Base-by-base conservation (phyloP, 2,888 invertebrate species). In the Camponotus fellah region DNA sequence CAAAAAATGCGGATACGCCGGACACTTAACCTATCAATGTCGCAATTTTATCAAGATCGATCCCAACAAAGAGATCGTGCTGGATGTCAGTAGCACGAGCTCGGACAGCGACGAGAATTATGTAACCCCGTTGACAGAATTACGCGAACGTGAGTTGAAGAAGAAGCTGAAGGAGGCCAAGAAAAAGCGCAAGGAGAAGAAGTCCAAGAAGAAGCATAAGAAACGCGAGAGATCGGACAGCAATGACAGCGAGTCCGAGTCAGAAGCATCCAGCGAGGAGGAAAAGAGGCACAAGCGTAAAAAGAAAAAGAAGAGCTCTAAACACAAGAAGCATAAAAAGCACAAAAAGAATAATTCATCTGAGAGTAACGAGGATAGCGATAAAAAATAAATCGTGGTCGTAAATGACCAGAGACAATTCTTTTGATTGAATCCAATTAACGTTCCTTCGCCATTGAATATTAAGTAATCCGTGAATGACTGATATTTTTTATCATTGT, bases 1-100 rank as follows among this genome's bases (percentile, higher is more conserved):
- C 94, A 98, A 98, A 94, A 99, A 98, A 95, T 99, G 99, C 96
- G 99, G 99, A 89, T 99, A 99, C 95, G 98, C 98, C 85, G 99
- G 99, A 1, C 99, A 99, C 95, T 96, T 99, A 91, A 99, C 99
- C 17, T 99, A 97, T 95, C 99, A 99, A 94, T 99, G 99, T 93
- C 96, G 99, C 91, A 99, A 99, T 95, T 99, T 99, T 95, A 97
- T 99, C 82, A 98, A 99, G 96, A 97, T 99, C 40, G 98, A 99
- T 93, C 99, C 99, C 0, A 97, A 98, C 93, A 98, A 98, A 94
- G 99, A 99, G 93, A 97, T 98, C 91, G 97, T 99, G 2, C 95
- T 99, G 82, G 99, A 99, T 94, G 98, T 99, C 0, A 98, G 98
- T 93, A 99, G 99, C 92, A 99, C 99, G 5, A 99, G 98, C 91